Conservation (phyloP, 2,888 invertebrate genomes). For the Caenorhabditis parvicauda region DNA sequence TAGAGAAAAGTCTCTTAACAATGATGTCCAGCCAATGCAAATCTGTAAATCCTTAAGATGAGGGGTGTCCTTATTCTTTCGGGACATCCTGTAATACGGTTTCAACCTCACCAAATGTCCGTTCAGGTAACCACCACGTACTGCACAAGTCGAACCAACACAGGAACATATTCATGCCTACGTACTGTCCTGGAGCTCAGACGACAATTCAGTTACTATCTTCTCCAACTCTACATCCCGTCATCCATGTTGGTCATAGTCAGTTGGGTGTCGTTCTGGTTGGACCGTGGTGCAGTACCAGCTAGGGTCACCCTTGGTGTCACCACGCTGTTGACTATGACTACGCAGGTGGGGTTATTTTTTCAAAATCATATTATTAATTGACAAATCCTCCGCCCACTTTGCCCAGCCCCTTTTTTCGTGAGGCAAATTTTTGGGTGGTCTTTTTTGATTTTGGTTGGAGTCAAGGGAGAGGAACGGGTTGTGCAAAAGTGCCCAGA, state of each 20-base stretch:
- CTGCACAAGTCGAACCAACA: slow-evolving; percentile 93
- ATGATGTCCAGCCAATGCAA: no score
- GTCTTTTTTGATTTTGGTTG: no score
- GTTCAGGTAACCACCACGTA: slow-evolving; percentile 86
- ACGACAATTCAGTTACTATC: slow-evolving; percentile 96
- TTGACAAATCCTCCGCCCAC: not conserved
- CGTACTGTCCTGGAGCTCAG: slow-evolving; percentile 93
- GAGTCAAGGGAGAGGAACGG: no score
- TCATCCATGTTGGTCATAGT: slow-evolving; percentile 72
- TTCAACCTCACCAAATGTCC: no score
- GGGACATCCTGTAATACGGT: not conserved
- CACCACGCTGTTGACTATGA: slow-evolving; percentile 92
- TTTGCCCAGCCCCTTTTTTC: no score
- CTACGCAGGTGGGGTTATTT: slow-evolving; percentile 66
- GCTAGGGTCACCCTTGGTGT: slow-evolving; percentile 74
- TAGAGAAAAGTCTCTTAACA: no score
- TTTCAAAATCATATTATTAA: not conserved
- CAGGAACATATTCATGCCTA: slow-evolving; percentile 93
- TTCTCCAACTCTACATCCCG: slow-evolving; percentile 98
- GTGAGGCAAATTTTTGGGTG: no score
- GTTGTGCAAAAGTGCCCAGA: no score
- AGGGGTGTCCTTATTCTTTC: not conserved
- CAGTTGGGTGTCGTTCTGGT: slow-evolving; percentile 54
- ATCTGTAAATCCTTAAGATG: not conserved
- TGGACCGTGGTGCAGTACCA: slow-evolving; percentile 58